Evolutionary conservation across 2,888 invertebrate genomes (phyloP).

Genomic region (Tetragonisca angustula): DNA sequence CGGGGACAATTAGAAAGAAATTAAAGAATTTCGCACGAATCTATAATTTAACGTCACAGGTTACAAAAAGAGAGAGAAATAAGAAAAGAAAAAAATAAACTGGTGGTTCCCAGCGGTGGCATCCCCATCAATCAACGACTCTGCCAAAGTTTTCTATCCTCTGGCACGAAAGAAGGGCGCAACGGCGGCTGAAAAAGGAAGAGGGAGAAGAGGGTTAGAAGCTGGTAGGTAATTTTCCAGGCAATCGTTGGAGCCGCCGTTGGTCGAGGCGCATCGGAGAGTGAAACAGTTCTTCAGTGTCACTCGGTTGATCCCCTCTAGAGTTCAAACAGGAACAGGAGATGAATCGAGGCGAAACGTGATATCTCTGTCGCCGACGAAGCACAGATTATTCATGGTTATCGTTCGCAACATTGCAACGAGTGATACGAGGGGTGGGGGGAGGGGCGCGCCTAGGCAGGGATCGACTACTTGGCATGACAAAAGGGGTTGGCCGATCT

Average conservation of each 20-base stretch:
- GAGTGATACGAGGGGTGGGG: slow-evolving; percentile 1
- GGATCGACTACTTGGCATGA: slow-evolving; percentile 16
- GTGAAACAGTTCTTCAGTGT: slow-evolving; percentile 72
- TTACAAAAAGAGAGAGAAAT: not conserved
- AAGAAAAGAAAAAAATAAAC: not conserved
- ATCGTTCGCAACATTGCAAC: slow-evolving; percentile 44
- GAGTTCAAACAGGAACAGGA: slow-evolving; percentile 64
- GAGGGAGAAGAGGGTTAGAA: not conserved
- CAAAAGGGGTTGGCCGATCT: slow-evolving; percentile 26
- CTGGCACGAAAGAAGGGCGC: not conserved
- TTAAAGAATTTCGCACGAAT: not conserved
- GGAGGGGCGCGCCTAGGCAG: not conserved
- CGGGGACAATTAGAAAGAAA: not conserved
- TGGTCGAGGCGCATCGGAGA: slow-evolving; percentile 59
- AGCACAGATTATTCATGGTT: slow-evolving; percentile 61
- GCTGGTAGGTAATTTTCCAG: slow-evolving; percentile 64
- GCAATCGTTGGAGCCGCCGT: slow-evolving; percentile 58
- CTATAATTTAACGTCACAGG: slow-evolving; percentile 5
- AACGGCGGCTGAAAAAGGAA: not conserved
- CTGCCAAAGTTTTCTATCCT: slow-evolving; percentile 18
- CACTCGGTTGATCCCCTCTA: slow-evolving; percentile 61
- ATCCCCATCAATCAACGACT: slow-evolving; percentile 34
- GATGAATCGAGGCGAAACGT: slow-evolving; percentile 60
- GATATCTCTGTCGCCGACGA: slow-evolving; percentile 57
- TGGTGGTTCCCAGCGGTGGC: not conserved